Percentiles rank a stretch among this genome's conserved stretches.
Evolutionary conservation across 2,113 vertebrate species (phyloP).

Genomic region (Rattus norvegicus): GRCr8 NC_086031.1:106554001-106554500

Average conservation of each 20-base stretch:
- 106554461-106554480: neutral
- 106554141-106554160: neutral
- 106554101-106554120: too few relatives aligned
- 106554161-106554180: neutral
- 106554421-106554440: neutral
- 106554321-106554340: neutral
- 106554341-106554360: neutral
- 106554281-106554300: neutral
- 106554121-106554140: neutral
- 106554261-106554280: neutral
- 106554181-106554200: neutral
- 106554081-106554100: neutral
- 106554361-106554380: neutral
- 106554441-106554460: neutral
- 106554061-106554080: neutral
- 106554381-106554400: neutral
- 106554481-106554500: neutral
- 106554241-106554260: neutral
- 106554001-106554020: constrained; percentile 65
- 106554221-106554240: neutral
- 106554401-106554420: neutral
- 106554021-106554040: neutral
- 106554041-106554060: neutral
- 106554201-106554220: neutral
- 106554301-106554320: neutral